These are phyloP conservation scores for Labeo calbasu DNA, from an alignment of 2,797 vertebrate species.

Conservation along the genomic window DNA sequence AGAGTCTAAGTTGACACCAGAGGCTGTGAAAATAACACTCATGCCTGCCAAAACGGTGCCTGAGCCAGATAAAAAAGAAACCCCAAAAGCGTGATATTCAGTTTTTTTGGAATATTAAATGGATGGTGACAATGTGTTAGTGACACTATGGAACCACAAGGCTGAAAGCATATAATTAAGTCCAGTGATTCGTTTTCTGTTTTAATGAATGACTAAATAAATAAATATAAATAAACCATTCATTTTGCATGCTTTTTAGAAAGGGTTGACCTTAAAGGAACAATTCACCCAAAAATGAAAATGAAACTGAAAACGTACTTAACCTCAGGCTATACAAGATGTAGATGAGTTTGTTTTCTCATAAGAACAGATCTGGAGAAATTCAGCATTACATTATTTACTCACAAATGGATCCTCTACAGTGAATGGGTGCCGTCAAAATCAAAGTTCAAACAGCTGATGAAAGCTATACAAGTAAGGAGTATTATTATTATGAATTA, in stretches of 20 bases:
- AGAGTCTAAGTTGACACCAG: constrained; percentile 62
- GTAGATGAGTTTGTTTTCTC: not conserved
- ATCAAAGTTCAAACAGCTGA: too few relatives aligned
- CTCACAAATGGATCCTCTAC: not conserved
- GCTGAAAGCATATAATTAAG: not conserved
- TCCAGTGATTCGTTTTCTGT: not conserved
- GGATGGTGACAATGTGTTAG: constrained; percentile 3
- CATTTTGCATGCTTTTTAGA: not conserved
- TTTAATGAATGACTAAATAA: constrained; percentile 6
- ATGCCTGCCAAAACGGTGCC: constrained; percentile 37
- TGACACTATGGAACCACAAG: constrained; percentile 1
- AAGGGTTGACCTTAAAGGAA: constrained; percentile 1
- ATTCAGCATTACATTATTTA: not conserved
- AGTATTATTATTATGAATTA: too few relatives aligned
- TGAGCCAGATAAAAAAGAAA: constrained; percentile 39
- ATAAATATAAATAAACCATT: not conserved
- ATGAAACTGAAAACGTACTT: not conserved
- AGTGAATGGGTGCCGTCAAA: too few relatives aligned
- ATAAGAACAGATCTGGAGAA: not conserved
- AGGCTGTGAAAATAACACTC: constrained; percentile 56
- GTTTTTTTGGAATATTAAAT: constrained; percentile 18
- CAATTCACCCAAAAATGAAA: not conserved
- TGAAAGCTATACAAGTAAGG: too few relatives aligned
- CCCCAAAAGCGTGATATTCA: constrained; percentile 25
- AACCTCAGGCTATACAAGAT: not conserved